Evolutionary conservation across 2,888 invertebrate genomes (phyloP).

Genomic region (Ornithoptera priamus): DNA sequence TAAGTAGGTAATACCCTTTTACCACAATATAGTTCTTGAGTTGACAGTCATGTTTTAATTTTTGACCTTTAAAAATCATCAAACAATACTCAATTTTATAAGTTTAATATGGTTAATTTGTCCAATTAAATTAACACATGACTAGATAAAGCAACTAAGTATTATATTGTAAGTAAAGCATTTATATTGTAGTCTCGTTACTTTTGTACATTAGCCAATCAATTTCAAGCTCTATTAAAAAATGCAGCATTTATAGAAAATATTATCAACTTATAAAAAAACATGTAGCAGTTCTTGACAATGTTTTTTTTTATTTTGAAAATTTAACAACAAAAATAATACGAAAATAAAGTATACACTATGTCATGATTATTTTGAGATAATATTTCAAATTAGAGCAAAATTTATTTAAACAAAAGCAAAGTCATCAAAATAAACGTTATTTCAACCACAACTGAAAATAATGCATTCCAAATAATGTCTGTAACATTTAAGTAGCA

Average conservation of each 20-base stretch:
- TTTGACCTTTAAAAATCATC: slow-evolving; percentile 6
- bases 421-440: not conserved
- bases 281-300: not conserved
- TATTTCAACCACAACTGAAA: not conserved
- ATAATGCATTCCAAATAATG: not conserved
- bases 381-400: not conserved
- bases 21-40: too few species aligned
- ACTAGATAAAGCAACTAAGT: slow-evolving; percentile 37
- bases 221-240: not conserved
- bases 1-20: too few species aligned
- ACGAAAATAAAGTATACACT: not conserved
- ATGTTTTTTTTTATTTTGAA: not conserved
- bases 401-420: not conserved
- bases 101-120: slow-evolving; percentile 35
- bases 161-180: slow-evolving; percentile 8
- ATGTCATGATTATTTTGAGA: not conserved
- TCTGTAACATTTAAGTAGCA: slow-evolving; percentile 38
- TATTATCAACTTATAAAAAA: not conserved
- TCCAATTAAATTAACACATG: slow-evolving; percentile 29
- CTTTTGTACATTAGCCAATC: not conserved
- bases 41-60: not conserved
- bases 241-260: not conserved
- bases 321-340: not conserved
- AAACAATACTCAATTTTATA: slow-evolving; percentile 45
- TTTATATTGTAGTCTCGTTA: slow-evolving; percentile 6